A percentile compares a stretch with the other conserved stretches of the same genome.
These are phyloP conservation scores for Drosophila rellima DNA, from an alignment of 2,888 invertebrate species.

Conservation along the genomic window DNA sequence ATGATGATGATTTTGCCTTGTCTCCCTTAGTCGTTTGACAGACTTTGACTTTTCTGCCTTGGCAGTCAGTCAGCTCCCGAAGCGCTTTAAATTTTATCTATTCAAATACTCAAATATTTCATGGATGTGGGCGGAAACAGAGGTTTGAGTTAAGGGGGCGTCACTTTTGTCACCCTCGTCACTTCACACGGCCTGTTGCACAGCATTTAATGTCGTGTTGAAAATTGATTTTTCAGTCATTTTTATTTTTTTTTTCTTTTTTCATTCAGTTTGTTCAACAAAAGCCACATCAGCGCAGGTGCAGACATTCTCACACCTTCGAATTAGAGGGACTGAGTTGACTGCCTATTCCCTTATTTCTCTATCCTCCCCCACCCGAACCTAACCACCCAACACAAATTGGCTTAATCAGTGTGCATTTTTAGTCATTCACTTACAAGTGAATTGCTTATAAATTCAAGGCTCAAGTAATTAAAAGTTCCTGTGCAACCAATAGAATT, in stretches of 20 bases:
- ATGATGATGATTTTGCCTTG: slow-evolving; percentile 31
- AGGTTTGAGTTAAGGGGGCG: not conserved
- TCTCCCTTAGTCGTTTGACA: slow-evolving; percentile 43
- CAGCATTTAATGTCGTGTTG: slow-evolving; percentile 43
- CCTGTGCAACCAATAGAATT: slow-evolving; percentile 34
- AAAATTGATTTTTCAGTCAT: slow-evolving; percentile 59
- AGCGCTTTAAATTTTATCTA: slow-evolving; percentile 52
- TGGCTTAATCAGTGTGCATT: slow-evolving; percentile 56
- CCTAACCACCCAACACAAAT: slow-evolving; percentile 32
- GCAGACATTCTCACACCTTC: slow-evolving; percentile 64
- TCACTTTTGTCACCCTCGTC: slow-evolving; percentile 45
- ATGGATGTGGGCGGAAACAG: slow-evolving; percentile 14
- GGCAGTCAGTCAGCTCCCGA: slow-evolving; percentile 31
- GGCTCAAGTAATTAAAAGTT: slow-evolving; percentile 65
- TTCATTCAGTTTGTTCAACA: slow-evolving; percentile 7
- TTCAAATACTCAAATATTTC: slow-evolving; percentile 60
- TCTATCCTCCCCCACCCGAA: not conserved
- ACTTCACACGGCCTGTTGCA: slow-evolving; percentile 59
- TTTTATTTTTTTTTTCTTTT: not conserved
- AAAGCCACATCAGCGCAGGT: slow-evolving; percentile 76
- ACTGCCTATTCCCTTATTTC: not conserved
- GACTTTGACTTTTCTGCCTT: slow-evolving; percentile 26
- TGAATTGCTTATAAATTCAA: slow-evolving; percentile 61
- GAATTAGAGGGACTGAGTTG: slow-evolving; percentile 19
- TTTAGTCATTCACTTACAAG: slow-evolving; percentile 37